Evolutionary conservation across 2,888 invertebrate genomes (phyloP), one percentile per base, ranked within the genome.

Genomic region (Ophion ventricosus): DNA sequence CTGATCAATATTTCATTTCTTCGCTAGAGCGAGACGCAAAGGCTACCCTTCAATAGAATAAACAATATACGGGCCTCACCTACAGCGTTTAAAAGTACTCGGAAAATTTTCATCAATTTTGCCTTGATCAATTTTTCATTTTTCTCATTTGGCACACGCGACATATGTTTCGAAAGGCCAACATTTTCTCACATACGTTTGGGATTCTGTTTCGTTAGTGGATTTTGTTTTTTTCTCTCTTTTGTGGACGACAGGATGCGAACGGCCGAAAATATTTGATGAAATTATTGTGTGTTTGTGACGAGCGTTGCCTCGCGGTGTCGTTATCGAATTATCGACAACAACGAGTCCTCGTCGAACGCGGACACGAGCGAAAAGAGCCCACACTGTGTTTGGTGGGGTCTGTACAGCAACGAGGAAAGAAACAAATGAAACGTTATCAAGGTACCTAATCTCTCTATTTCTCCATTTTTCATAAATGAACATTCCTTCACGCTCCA

Each of bases 101-200:
- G 26, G 29, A 59, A 66, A 77, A 40, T 56, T 29, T 26, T 57
- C 56, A 1, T 8, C 35, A 49, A 17, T 49, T 49, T 49, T 14
- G 3, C 17, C 4, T 11, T 49, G 14, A 2, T 14, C 49, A 17
- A 17, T 49, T 49, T 43, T 43, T 1, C 2, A 11, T 14, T 17
- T 49, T 49, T 43, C 20, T 14, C 74, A 80, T 83, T 85, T 85
- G 85, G 85, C 85, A 82, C 82, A 82, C 61, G 56, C 49, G 76
- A 64, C 70, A 17, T 26, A 2, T 57, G 69, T 43, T 75, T 70
- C 78, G 29, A 56, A 77, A 77, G 76, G 76, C 73, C 76, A 73
- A 59, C 20, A n/a, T 70, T 78, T 59, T 59, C 29, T 56, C 56
- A 54, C 25, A 35, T 35, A 35, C 8, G 35, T 49, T 49, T 14